Evolutionary conservation across 1,140 invertebrate genomes (phyloP).

Genomic region (Halotydeus destructor): DNA sequence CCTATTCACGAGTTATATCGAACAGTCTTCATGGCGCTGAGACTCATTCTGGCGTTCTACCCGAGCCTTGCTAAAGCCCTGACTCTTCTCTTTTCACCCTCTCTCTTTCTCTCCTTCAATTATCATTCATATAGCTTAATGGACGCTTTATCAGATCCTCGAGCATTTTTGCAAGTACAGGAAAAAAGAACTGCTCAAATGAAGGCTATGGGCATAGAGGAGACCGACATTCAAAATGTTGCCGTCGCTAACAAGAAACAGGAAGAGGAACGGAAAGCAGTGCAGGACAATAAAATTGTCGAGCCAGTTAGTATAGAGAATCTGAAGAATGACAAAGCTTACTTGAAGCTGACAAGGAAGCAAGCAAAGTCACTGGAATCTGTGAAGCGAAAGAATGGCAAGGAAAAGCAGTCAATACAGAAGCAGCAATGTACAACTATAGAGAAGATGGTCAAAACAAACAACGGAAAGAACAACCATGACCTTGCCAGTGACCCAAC

Average conservation of each 20-base stretch:
- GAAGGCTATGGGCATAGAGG: slow-evolving; percentile 81
- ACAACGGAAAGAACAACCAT: slow-evolving; percentile 45
- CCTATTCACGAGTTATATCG: too few species aligned
- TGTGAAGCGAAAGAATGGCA: slow-evolving; percentile 74
- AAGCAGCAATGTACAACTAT: slow-evolving; percentile 84
- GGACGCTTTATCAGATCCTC: slow-evolving; percentile 85
- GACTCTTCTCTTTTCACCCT: background rate
- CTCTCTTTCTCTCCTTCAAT: too few species aligned
- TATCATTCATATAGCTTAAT: too few species aligned
- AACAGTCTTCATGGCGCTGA: too few species aligned
- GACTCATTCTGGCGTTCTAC: too few species aligned
- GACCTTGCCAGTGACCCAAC: slow-evolving; percentile 53
- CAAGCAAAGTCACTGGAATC: slow-evolving; percentile 86
- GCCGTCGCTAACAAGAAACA: slow-evolving; percentile 4
- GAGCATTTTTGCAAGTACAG: slow-evolving; percentile 70
- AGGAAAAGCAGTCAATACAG: slow-evolving; percentile 73
- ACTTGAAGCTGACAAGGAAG: slow-evolving; percentile 80
- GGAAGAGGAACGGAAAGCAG: slow-evolving; percentile 14
- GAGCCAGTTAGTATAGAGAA: slow-evolving; percentile 78
- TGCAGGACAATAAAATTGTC: slow-evolving; percentile 44
- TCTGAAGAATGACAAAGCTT: slow-evolving; percentile 74
- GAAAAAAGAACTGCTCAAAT: slow-evolving; percentile 73
- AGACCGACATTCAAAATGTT: slow-evolving; percentile 36
- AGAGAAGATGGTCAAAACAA: slow-evolving; percentile 71
- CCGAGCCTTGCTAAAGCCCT: background rate